Evolutionary conservation across 2,113 vertebrate species (phyloP).

Genomic region (Cyprinodon brontotheroides): DNA sequence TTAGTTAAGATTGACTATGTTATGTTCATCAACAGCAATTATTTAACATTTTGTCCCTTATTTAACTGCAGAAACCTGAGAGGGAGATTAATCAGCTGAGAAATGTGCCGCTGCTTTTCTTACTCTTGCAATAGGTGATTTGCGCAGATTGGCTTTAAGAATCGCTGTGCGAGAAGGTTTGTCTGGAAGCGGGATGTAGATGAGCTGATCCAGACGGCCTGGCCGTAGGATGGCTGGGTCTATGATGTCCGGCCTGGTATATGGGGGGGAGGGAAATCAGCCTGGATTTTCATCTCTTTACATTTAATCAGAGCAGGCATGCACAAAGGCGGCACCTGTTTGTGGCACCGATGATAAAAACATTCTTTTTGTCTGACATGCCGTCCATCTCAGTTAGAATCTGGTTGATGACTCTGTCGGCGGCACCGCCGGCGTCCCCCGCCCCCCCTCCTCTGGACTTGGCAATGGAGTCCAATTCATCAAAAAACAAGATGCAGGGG

Average conservation of each 20-base stretch:
- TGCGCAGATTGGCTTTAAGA: slow-evolving; percentile 93
- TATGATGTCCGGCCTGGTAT: slow-evolving; percentile 90
- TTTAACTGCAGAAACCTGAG: background rate
- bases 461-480: slow-evolving; percentile 95
- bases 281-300: background rate
- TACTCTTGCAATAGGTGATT: slow-evolving; percentile 86
- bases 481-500: slow-evolving; percentile 91
- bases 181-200: slow-evolving; percentile 95
- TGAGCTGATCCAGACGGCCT: slow-evolving; percentile 94
- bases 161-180: slow-evolving; percentile 81
- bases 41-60: background rate
- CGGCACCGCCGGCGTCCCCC: slow-evolving; percentile 89
- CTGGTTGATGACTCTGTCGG: slow-evolving; percentile 96
- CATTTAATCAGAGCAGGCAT: background rate
- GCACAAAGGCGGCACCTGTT: slow-evolving; percentile 71
- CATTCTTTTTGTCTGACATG: slow-evolving; percentile 97
- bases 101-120: slow-evolving; percentile 15
- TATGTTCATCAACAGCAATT: background rate
- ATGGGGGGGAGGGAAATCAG: background rate
- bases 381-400: slow-evolving; percentile 98
- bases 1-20: background rate
- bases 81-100: background rate
- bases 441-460: slow-evolving; percentile 94
- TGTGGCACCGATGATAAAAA: slow-evolving; percentile 96
- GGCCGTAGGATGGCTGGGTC: slow-evolving; percentile 94